These are phyloP conservation scores for Glareola pratincola DNA, from an alignment of 2,113 vertebrate species.

Conservation along the genomic window DNA sequence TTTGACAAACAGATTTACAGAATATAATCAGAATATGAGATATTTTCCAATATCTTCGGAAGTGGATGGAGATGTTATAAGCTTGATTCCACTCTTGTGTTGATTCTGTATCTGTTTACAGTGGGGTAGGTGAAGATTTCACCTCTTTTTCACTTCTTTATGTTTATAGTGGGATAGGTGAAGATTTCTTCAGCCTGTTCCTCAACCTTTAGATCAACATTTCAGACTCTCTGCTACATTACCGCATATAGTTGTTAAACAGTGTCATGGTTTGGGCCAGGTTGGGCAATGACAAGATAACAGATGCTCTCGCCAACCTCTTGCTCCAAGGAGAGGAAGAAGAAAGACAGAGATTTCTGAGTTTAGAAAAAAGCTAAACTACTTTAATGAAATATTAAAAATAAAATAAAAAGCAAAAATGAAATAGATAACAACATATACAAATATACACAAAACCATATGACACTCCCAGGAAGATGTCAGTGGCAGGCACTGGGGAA, in stretches of 20 bases:
- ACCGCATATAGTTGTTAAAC: background rate
- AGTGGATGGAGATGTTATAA: background rate
- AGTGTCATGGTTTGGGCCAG: too few relatives aligned
- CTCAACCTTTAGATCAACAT: background rate
- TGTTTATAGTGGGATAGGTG: background rate
- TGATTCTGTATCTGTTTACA: background rate
- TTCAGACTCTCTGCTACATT: background rate
- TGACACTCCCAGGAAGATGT: too few relatives aligned
- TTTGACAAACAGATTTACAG: background rate
- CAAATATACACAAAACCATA: too few relatives aligned
- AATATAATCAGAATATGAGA: background rate
- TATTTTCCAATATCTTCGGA: background rate
- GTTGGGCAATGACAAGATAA: too few relatives aligned
- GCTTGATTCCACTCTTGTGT: background rate
- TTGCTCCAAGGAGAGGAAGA: too few relatives aligned
- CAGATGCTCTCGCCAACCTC: too few relatives aligned
- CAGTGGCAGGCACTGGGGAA: too few relatives aligned
- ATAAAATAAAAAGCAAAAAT: too few relatives aligned
- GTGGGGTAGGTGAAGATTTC: background rate
- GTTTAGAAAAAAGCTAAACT: too few relatives aligned
- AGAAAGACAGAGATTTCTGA: too few relatives aligned
- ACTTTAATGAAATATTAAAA: too few relatives aligned
- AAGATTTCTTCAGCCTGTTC: background rate
- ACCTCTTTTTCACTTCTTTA: background rate
- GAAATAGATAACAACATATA: too few relatives aligned